Evolutionary conservation across 2,888 invertebrate genomes (phyloP).

Genomic region (Polyommatus icarus): DNA sequence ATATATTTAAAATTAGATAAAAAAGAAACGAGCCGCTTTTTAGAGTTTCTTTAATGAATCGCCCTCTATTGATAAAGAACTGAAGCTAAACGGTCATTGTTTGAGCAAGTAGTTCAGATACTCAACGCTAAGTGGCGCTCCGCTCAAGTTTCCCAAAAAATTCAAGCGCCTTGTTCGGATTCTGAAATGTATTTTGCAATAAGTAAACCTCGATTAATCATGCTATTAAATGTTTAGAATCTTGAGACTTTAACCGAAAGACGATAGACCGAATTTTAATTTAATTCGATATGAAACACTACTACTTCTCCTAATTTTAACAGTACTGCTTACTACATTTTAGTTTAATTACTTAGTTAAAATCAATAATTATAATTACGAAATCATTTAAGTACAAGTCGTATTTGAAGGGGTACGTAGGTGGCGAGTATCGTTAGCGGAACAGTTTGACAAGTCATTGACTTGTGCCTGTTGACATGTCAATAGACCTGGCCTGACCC

Average conservation of each 20-base stretch:
- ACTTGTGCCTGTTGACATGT: constrained; percentile 48
- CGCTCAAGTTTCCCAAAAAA: not conserved
- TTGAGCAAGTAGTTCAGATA: not conserved
- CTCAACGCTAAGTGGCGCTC: not conserved
- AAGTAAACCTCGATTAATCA: too few relatives aligned
- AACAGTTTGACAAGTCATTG: constrained; percentile 43
- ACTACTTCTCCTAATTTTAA: too few relatives aligned
- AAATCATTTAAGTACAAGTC: not conserved
- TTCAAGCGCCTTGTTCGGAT: not conserved
- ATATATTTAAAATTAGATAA: too few relatives aligned
- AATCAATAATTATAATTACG: not conserved
- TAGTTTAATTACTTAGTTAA: not conserved
- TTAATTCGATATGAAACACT: too few relatives aligned
- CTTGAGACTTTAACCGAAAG: too few relatives aligned
- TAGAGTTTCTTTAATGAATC: not conserved
- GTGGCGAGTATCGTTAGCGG: constrained; percentile 42
- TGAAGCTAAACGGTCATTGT: not conserved
- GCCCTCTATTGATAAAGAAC: not conserved
- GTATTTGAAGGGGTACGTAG: constrained; percentile 36
- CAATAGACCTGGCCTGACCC: constrained; percentile 45
- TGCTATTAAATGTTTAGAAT: not conserved
- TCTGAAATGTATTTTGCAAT: not conserved
- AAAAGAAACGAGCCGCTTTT: not conserved
- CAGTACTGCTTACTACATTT: too few relatives aligned
- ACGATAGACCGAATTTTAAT: too few relatives aligned